Percentiles rank a stretch among this genome's conserved stretches.
Evolutionary conservation across 1,140 invertebrate genomes (phyloP).

Genomic region (Camponotus floridanus): DNA sequence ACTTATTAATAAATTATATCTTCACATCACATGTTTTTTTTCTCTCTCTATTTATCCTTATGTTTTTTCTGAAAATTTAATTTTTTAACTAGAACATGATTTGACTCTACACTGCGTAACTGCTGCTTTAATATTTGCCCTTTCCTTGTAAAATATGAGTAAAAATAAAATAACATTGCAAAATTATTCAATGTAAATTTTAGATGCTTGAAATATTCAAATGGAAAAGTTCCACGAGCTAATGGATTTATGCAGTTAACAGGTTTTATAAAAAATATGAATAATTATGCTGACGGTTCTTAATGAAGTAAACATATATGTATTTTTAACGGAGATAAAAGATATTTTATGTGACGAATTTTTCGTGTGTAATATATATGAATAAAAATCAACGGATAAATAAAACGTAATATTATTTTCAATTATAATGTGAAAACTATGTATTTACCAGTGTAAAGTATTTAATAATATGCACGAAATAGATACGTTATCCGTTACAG

Average conservation of each 20-base stretch:
- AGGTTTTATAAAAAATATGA: no score
- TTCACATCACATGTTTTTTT: neutral
- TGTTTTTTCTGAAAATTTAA: neutral
- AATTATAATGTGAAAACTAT: neutral
- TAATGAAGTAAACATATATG: neutral
- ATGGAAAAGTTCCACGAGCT: no score
- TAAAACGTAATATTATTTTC: neutral
- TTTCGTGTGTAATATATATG: neutral
- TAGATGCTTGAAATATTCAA: no score
- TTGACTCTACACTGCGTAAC: neutral
- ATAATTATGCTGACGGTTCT: no score
- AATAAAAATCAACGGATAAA: neutral
- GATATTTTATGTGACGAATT: neutral
- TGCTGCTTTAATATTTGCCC: conserved; percentile 1
- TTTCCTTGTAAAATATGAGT: neutral
- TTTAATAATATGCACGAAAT: neutral
- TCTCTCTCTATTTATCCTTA: neutral
- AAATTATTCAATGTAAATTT: neutral
- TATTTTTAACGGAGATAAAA: neutral
- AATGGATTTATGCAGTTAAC: no score
- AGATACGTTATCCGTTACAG: no score
- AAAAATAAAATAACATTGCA: conserved; percentile 1
- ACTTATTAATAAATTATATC: conserved; percentile 24
- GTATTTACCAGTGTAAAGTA: no score
- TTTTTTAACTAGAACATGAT: conserved; percentile 9